Conservation (phyloP, 2,113 vertebrate species). For the Callionymus lyra region DNA sequence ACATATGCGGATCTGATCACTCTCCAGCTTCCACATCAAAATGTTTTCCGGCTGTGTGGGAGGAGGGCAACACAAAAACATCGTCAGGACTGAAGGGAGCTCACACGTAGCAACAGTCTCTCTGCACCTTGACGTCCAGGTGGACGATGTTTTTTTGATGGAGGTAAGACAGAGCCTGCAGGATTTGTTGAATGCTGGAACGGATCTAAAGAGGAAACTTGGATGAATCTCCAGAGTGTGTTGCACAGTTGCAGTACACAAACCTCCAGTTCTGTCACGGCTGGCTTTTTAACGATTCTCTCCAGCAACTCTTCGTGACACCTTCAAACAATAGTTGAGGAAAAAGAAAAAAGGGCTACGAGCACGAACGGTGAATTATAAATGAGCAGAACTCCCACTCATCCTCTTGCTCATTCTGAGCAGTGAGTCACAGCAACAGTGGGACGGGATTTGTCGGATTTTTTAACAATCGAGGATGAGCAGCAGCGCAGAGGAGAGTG, state of each 20-base stretch:
- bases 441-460: too few species aligned
- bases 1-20: constrained; percentile 83
- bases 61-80: neutral
- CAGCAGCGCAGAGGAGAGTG: neutral
- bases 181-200: constrained; percentile 74
- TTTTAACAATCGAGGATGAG: too few species aligned
- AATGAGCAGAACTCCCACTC: constrained; percentile 47
- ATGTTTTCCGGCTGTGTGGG: constrained; percentile 84
- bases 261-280: constrained; percentile 82
- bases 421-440: constrained; percentile 41
- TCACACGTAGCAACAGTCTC: neutral
- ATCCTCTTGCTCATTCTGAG: constrained; percentile 27
- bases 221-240: constrained; percentile 3
- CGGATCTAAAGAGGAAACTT: constrained; percentile 68
- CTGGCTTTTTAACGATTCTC: constrained; percentile 76
- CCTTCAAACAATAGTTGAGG: constrained; percentile 60
- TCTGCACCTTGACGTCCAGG: constrained; percentile 84
- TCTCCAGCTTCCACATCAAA: constrained; percentile 71
- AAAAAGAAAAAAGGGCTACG: constrained; percentile 7
- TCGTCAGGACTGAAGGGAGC: too few species aligned
- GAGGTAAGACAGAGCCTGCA: constrained; percentile 84
- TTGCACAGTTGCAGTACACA: constrained; percentile 39
- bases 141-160: constrained; percentile 82
- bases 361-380: constrained; percentile 36
- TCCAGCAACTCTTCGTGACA: constrained; percentile 88